Evolutionary conservation across 2,797 vertebrate genomes (phyloP), one percentile per base, ranked within the genome.

Genomic region (Allobates femoralis): DNA sequence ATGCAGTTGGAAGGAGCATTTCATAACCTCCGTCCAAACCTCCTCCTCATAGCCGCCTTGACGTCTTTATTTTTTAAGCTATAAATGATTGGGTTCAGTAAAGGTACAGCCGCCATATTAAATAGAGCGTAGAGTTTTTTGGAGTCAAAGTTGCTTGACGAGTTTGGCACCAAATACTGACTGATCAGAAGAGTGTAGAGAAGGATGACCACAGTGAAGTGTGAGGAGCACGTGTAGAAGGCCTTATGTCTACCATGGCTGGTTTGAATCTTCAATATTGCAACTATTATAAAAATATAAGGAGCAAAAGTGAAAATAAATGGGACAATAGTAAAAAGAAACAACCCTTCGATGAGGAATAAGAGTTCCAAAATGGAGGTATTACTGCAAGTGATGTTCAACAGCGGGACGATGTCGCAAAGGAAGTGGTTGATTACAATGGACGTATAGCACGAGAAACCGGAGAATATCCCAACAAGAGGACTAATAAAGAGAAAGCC

Each of bases 161-260:
- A 71, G 1, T 1, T 56, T 76, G 88, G 88, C 0, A 28, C 28
- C 53, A 89, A 37, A 46, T 89, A 89, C 34, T 84, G 78, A 67
- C 73, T 81, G 41, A 77, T 58, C n/a, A 86, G 79, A 15, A 80
- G 74, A 1, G 56, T 58, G 66, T 87, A 87, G 26, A 85, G 84
- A 19, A 89, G 51, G 26, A 85, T 3, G 26, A 89, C 73, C 14
- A 85, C 88, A 2, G 85, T 67, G 23, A 87, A 74, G 21, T 89
- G 85, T 15, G 81, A 89, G 34, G 82, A 66, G 64, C 87, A 85
- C 3, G 84, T 85, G 76, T 85, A 85, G 77, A 85, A 85, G 64
- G 84, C 84, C 58, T 85, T 85, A 67, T 21, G 76, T 34, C 76
- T 83, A 12, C 88, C 88, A 18, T 55, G 58, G 2, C 12, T 60